Conservation (phyloP, 1,140 invertebrate species). For the Globodera rostochiensis region DNA sequence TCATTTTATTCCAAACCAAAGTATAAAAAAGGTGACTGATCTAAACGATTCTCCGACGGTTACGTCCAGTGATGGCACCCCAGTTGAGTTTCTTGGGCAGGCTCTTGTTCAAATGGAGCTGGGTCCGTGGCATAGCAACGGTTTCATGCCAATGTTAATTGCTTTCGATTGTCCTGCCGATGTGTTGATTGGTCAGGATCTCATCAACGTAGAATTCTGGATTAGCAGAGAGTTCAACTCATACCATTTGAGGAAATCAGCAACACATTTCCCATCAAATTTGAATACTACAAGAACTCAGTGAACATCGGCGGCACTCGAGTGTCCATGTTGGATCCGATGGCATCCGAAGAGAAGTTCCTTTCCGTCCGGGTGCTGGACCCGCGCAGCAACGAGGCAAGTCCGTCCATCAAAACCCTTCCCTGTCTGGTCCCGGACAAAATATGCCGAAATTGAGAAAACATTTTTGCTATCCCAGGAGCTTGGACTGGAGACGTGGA, state of each 20-base stretch:
- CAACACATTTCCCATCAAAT: conserved; percentile 16
- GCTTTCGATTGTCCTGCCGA: conserved; percentile 29
- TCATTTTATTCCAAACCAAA: background rate
- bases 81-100: conserved; percentile 28
- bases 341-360: conserved; percentile 28
- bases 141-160: conserved; percentile 18
- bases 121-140: conserved; percentile 25
- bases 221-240: background rate
- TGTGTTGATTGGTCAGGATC: conserved; percentile 31
- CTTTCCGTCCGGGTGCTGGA: conserved; percentile 13
- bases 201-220: conserved; percentile 5
- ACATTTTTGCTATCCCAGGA: background rate
- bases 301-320: conserved; percentile 30
- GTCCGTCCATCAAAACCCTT: no score
- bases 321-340: conserved; percentile 25
- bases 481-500: conserved; percentile 21
- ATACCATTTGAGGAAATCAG: conserved; percentile 15
- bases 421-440: no score
- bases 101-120: conserved; percentile 15
- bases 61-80: conserved; percentile 16
- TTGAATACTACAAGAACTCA: conserved; percentile 27
- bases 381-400: conserved; percentile 20
- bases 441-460: background rate
- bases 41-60: conserved; percentile 9
- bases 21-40: background rate